Base-by-base conservation (phyloP, 2,888 invertebrate genomes). In the Microctonus brassicae region DNA sequence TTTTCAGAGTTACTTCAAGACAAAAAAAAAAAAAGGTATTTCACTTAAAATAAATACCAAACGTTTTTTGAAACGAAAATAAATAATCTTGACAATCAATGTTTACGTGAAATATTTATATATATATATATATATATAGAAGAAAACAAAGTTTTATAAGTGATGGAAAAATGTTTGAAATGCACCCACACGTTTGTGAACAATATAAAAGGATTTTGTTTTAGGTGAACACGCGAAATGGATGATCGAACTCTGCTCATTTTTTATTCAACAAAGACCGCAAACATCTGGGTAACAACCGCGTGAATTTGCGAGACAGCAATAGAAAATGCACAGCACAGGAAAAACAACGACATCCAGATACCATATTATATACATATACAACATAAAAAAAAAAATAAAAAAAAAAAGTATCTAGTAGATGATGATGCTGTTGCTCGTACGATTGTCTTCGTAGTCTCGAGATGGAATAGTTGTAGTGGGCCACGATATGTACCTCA, bases 251-350 rank as follows among this genome's bases (percentile, higher is more conserved):
- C 53, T 36, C 55, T 52, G 61, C 33, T 71, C 71, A 71, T 71
- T 62, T 66, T 71, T 71, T 61, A 71, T 71, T 71, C 66, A 71
- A 39, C 66, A 62, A 60, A 66, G 60, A 71, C 53, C 52, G 36
- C 47, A 26, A 66, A 66, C 66, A 71, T 66, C 66, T 71, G 71
- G 62, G 17, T 66, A 71, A 71, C 71, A 66, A 66, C 61, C 33
- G 66, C 66, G 71, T 66, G 62, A 67, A 71, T 71, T 70, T 66
- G 66, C 24, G 39, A 55, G 55, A 55, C 61, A 53, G 61, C 36
- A 17, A 20, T 42, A 55, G 55, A 63, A 29, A 63, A 53, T 17
- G n/a, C n/a, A 58, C 17, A 20, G 17, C n/a, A n/a, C 22, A 47
- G 20, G n/a, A 24, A 58, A 24, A 39, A 24, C 39, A n/a, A n/a